These are phyloP conservation scores for Pongo abelii DNA, from an alignment of 2,113 vertebrate genomes.

Conservation along the genomic window DNA sequence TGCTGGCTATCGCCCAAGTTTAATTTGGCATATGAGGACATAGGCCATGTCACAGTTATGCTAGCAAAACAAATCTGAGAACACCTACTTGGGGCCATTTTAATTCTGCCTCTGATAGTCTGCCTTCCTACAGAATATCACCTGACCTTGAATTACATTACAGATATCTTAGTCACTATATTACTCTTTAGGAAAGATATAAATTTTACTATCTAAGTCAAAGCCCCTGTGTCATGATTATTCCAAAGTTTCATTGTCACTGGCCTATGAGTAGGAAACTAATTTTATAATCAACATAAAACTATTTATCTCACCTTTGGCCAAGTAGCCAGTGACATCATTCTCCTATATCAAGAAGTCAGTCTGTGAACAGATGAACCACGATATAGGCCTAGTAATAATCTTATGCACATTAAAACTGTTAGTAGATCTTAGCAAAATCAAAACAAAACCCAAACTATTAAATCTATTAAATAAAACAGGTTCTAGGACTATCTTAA, in stretches of 20 bases:
- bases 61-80: neutral
- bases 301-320: neutral
- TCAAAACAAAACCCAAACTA: neutral
- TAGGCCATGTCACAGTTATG: neutral
- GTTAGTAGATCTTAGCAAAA: neutral
- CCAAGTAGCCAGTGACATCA: neutral
- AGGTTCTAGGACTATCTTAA: neutral
- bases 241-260: neutral
- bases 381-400: neutral
- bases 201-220: neutral
- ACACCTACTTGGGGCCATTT: neutral
- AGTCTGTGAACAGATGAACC: neutral
- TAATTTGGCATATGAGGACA: neutral
- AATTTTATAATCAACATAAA: constrained; percentile 30
- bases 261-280: neutral
- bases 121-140: neutral
- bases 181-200: neutral
- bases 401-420: neutral
- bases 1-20: neutral
- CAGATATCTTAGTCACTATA: neutral
- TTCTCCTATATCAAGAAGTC: neutral
- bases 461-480: constrained; percentile 9
- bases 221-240: neutral
- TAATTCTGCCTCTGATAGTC: neutral
- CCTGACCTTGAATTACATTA: neutral